These are phyloP conservation scores for Lapara coniferarum DNA, from an alignment of 2,888 invertebrate genomes.

Conservation along the genomic window DNA sequence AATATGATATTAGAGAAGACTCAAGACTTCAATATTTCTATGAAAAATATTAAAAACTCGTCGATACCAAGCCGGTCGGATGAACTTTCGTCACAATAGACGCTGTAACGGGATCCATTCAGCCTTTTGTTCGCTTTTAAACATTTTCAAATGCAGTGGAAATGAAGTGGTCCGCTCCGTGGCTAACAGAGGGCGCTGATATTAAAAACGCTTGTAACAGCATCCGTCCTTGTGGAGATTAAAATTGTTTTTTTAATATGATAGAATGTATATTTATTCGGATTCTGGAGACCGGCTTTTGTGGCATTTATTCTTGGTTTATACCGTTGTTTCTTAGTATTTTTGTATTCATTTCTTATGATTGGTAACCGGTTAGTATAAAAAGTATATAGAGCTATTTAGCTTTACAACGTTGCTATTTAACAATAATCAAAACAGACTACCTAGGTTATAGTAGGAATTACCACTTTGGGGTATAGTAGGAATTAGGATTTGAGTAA, in stretches of 20 bases:
- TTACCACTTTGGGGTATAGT: no score
- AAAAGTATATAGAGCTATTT: no score
- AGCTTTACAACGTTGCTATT: no score
- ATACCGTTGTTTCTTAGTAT: background rate
- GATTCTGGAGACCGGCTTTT: background rate
- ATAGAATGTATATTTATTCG: background rate
- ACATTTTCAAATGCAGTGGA: conserved; percentile 35
- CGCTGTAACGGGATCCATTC: conserved; percentile 40
- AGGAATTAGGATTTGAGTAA: no score
- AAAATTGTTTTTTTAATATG: conserved; percentile 13
- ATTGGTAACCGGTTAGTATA: no score
- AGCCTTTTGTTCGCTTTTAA: conserved; percentile 44
- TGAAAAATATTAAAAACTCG: conserved; percentile 2
- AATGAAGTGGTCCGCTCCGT: conserved; percentile 8
- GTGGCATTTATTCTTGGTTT: background rate
- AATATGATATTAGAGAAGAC: no score
- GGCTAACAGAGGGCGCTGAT: conserved; percentile 19
- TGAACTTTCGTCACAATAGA: conserved; percentile 39
- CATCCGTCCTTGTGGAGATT: conserved; percentile 16
- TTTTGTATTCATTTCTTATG: no score
- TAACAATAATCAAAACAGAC: no score
- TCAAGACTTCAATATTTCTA: background rate
- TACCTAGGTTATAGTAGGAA: no score
- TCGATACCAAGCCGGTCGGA: conserved; percentile 7
- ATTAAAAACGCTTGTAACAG: conserved; percentile 13